A percentile compares a stretch with the other conserved stretches of the same genome.
Evolutionary conservation across 2,113 vertebrate species (phyloP).

Genomic region (Orycteropus afer): DNA sequence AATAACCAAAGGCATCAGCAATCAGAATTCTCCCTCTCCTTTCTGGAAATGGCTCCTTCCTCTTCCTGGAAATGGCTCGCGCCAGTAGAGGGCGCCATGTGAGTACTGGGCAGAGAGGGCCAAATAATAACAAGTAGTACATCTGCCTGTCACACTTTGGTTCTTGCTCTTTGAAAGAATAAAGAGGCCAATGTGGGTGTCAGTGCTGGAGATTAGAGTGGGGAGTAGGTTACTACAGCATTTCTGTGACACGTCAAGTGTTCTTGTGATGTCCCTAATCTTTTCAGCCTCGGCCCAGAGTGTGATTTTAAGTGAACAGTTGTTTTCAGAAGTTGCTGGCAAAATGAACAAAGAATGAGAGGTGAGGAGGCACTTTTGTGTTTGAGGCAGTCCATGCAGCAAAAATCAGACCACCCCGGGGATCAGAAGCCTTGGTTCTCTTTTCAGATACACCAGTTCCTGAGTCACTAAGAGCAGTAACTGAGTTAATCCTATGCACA

Average conservation of each 20-base stretch:
- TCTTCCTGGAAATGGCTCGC: slow-evolving; percentile 8
- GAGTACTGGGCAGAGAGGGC: neutral
- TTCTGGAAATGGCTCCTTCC: neutral
- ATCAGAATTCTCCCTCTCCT: neutral
- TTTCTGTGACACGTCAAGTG: neutral
- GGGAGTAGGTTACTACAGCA: neutral
- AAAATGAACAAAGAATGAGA: neutral
- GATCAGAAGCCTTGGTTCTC: neutral
- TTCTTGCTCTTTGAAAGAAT: neutral
- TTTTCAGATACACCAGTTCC: neutral
- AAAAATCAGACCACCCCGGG: neutral
- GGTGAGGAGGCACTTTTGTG: neutral
- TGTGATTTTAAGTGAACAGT: neutral
- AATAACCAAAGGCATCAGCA: neutral
- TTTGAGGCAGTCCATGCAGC: neutral
- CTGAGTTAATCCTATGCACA: neutral
- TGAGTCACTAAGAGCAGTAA: neutral
- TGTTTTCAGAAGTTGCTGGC: neutral
- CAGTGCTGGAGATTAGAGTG: neutral
- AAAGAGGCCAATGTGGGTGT: too few relatives aligned
- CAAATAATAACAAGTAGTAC: neutral
- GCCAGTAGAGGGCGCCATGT: slow-evolving; percentile 66
- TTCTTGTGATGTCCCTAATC: neutral
- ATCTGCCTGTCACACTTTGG: too few relatives aligned
- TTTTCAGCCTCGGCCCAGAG: neutral